phyloP scores from a whole-genome alignment of 2,888 invertebrate genomes.

The Exephanes ischioxanthus region DNA sequence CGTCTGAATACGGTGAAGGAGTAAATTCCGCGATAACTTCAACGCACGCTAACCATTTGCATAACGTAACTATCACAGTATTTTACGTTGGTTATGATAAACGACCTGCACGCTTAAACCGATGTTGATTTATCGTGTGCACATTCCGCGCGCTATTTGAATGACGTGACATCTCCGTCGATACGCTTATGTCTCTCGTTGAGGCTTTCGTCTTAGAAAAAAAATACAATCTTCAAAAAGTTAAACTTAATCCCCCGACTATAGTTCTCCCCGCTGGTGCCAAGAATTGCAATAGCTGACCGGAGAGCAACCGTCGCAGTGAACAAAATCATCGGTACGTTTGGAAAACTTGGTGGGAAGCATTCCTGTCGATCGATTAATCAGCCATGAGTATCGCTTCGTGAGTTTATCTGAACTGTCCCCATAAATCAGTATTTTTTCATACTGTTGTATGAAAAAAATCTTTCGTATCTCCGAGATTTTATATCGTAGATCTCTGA shows the following conservation, averaged over 20 bases:
- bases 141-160: neutral
- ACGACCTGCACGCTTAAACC: neutral
- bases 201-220: slow-evolving; percentile 82
- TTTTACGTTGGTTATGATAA: slow-evolving; percentile 36
- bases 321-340: slow-evolving; percentile 86
- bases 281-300: slow-evolving; percentile 95
- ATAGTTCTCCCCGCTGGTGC: slow-evolving; percentile 95
- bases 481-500: slow-evolving; percentile 92
- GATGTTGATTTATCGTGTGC: neutral
- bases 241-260: slow-evolving; percentile 93
- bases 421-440: too few species aligned
- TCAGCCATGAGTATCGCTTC: neutral
- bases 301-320: slow-evolving; percentile 97
- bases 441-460: neutral
- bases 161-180: neutral
- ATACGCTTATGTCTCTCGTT: slow-evolving; percentile 83
- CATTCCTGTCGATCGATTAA: slow-evolving; percentile 88
- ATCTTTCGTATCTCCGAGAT: slow-evolving; percentile 49
- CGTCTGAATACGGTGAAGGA: slow-evolving; percentile 48
- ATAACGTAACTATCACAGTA: slow-evolving; percentile 42
- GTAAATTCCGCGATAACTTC: slow-evolving; percentile 8
- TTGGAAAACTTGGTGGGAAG: slow-evolving; percentile 81
- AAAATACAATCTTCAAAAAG: slow-evolving; percentile 77
- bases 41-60: slow-evolving; percentile 47
- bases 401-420: too few species aligned